Conservation (phyloP, 1,140 invertebrate species). For the Drosophila nebulosa region DNA sequence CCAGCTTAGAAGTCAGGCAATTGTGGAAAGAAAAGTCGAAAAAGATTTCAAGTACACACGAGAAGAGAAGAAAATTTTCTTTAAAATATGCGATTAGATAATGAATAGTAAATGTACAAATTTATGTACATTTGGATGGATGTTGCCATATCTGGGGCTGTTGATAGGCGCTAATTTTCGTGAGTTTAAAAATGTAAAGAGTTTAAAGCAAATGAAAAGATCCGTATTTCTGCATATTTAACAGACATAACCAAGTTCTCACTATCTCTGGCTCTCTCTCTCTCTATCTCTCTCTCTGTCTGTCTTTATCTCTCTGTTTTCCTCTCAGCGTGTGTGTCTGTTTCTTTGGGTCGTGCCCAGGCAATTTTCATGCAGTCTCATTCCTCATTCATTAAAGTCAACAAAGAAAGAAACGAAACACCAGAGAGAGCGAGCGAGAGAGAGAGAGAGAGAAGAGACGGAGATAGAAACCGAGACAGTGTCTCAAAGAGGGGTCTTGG, state of each 20-base stretch:
- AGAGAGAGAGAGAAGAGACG: neutral
- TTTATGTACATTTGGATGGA: too few species aligned
- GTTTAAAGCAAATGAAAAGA: neutral
- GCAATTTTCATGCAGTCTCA: slow-evolving; percentile 65
- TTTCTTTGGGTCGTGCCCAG: slow-evolving; percentile 35
- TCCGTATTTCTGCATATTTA: neutral
- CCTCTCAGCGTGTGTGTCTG: slow-evolving; percentile 1
- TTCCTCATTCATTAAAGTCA: slow-evolving; percentile 65
- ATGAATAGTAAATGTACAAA: too few species aligned
- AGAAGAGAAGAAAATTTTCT: too few species aligned
- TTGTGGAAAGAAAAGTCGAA: too few species aligned
- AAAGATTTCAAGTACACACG: too few species aligned
- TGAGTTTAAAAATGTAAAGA: neutral
- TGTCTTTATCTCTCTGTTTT: slow-evolving; percentile 16
- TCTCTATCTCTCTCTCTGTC: neutral
- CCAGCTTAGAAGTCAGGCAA: too few species aligned
- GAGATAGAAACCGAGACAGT: slow-evolving; percentile 1
- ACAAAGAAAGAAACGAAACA: slow-evolving; percentile 13
- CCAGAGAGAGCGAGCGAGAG: neutral
- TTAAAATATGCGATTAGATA: too few species aligned
- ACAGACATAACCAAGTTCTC: neutral
- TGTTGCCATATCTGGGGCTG: neutral
- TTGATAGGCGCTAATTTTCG: neutral
- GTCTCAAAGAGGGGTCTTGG: neutral
- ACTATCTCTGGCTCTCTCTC: slow-evolving; percentile 15